Evolutionary conservation across 2,888 invertebrate species (phyloP).

Genomic region (Cosmia pyralina): DNA sequence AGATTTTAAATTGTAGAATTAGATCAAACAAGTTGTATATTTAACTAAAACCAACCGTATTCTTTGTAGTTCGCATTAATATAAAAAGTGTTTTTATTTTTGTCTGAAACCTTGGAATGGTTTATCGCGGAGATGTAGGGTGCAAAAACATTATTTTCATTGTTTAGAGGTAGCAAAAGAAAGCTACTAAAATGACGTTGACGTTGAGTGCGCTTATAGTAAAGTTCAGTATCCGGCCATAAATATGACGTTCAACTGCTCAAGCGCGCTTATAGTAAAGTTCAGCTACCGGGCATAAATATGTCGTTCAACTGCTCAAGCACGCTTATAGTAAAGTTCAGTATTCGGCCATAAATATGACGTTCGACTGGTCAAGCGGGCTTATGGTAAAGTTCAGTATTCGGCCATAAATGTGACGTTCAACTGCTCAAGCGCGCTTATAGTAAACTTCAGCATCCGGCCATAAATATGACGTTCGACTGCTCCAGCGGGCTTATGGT

Average conservation of each 20-base stretch:
- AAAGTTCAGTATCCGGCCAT: not conserved
- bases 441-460: no score
- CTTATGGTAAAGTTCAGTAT: no score
- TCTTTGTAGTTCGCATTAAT: constrained; percentile 16
- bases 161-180: constrained; percentile 9
- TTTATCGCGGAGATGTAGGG: constrained; percentile 29
- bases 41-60: constrained; percentile 14
- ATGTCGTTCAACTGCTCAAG: not conserved
- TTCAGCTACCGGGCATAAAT: no score
- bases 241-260: no score
- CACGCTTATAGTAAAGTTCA: constrained; percentile 4
- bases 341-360: not conserved
- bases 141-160: constrained; percentile 40
- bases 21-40: constrained; percentile 37
- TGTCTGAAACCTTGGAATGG: constrained; percentile 19
- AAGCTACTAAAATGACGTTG: constrained; percentile 22
- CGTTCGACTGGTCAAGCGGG: no score
- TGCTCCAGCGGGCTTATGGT: no score
- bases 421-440: no score
- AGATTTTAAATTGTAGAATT: constrained; percentile 48
- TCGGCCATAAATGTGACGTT: no score
- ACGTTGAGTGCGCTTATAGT: no score
- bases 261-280: no score
- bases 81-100: constrained; percentile 11
- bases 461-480: no score